These are phyloP conservation scores for Takifugu flavidus DNA, from an alignment of 2,113 vertebrate species.

Conservation along the genomic window DNA sequence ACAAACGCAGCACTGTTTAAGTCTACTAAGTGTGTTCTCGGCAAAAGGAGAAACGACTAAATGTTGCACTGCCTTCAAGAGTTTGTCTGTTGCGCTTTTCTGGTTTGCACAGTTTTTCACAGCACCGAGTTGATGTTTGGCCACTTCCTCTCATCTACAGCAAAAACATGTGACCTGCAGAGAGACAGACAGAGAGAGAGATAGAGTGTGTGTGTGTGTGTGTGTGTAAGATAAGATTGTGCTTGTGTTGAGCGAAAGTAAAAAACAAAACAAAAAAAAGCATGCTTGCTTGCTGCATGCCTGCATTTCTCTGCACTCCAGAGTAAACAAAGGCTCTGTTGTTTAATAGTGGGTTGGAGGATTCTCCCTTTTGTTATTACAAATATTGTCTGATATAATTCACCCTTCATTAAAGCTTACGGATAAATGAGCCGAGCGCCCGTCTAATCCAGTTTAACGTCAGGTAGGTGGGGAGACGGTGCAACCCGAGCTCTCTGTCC, in stretches of 20 bases:
- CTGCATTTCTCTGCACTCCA: background rate
- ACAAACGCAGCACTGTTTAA: conserved; percentile 2
- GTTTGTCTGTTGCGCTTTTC: background rate
- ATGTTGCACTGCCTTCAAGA: too few relatives aligned
- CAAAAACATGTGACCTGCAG: conserved; percentile 31
- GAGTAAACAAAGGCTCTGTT: background rate
- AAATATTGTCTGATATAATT: conserved; percentile 6
- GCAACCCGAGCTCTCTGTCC: conserved; percentile 16
- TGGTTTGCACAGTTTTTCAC: conserved; percentile 19
- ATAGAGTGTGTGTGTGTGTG: background rate
- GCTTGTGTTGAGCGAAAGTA: conserved; percentile 7
- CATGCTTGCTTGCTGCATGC: background rate
- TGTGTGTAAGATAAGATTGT: conserved; percentile 17
- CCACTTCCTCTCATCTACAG: background rate
- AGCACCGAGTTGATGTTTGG: conserved; percentile 1
- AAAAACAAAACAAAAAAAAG: background rate
- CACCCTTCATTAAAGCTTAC: conserved; percentile 58
- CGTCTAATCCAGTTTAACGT: conserved; percentile 51
- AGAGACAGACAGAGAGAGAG: too few relatives aligned
- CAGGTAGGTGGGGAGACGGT: conserved; percentile 19
- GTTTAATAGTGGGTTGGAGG: background rate
- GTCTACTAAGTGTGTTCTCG: conserved; percentile 3
- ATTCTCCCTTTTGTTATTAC: conserved; percentile 3
- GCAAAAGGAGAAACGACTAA: background rate
- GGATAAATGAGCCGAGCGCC: conserved; percentile 49